Evolutionary conservation across 1,140 invertebrate genomes (phyloP).

Genomic region (Hylyphantes graminicola): DNA sequence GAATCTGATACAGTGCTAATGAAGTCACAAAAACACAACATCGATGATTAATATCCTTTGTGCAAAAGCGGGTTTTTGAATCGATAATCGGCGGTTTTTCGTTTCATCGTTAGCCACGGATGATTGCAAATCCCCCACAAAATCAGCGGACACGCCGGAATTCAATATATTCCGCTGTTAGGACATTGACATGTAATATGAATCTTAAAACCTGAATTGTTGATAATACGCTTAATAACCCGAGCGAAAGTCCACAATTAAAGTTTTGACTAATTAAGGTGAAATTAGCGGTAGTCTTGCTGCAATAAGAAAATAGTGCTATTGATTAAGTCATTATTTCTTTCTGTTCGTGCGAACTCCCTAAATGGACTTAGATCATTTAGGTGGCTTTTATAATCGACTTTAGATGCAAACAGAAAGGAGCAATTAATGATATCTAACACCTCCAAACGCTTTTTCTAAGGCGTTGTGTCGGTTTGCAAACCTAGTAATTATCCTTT

Average conservation of each 20-base stretch:
- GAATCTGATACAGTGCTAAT: constrained; percentile 58
- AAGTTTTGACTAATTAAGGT: constrained; percentile 61
- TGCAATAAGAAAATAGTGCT: constrained; percentile 59
- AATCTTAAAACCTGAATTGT: constrained; percentile 60
- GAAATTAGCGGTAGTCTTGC: constrained; percentile 59
- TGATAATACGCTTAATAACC: constrained; percentile 60
- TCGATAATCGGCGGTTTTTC: constrained; percentile 60
- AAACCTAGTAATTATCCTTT: constrained; percentile 38
- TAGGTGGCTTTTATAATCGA: constrained; percentile 58
- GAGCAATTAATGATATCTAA: constrained; percentile 58
- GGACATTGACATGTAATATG: constrained; percentile 60
- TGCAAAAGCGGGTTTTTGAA: constrained; percentile 41
- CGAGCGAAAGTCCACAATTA: constrained; percentile 59
- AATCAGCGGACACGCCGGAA: constrained; percentile 56
- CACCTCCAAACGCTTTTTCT: constrained; percentile 54
- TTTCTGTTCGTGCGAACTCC: constrained; percentile 51
- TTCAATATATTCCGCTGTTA: constrained; percentile 60
- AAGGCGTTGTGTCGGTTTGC: constrained; percentile 14
- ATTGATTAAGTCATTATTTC: constrained; percentile 61
- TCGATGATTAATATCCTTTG: constrained; percentile 56
- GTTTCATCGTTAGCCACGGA: constrained; percentile 52
- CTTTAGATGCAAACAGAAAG: constrained; percentile 56
- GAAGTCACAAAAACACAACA: constrained; percentile 58
- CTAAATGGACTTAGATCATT: constrained; percentile 60
- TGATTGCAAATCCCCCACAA: constrained; percentile 46